These are phyloP conservation scores for Morus bassanus DNA, from an alignment of 2,797 vertebrate species.

Conservation along the genomic window DNA sequence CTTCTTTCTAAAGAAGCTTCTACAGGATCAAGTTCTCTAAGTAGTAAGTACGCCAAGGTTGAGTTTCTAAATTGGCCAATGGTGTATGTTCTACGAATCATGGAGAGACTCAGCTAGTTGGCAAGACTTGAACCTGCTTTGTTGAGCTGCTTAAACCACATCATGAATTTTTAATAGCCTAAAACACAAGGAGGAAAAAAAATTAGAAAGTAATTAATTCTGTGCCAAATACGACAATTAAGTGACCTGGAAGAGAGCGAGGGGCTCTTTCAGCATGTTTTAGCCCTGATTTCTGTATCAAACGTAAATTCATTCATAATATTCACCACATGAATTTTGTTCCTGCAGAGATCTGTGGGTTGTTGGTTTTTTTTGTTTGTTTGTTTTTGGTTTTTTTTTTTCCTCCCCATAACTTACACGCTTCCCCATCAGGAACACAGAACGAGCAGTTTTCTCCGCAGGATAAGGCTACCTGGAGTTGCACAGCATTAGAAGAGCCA, in stretches of 20 bases:
- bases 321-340: not conserved
- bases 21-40: not conserved
- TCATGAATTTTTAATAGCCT: not conserved
- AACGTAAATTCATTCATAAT: not conserved
- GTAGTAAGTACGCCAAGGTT: not conserved
- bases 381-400: not conserved
- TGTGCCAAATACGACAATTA: not conserved
- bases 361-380: not conserved
- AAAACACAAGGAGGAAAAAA: not conserved
- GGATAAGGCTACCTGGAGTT: not conserved
- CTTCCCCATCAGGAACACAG: not conserved
- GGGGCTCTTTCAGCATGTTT: not conserved
- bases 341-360: not conserved
- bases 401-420: fast-evolving
- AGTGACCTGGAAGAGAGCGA: not conserved
- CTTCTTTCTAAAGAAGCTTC: not conserved
- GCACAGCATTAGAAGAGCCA: fast-evolving
- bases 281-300: not conserved
- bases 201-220: not conserved
- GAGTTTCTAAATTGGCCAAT: not conserved
- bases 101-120: not conserved
- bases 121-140: not conserved
- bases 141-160: not conserved
- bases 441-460: not conserved
- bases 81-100: not conserved